phyloP scores from a whole-genome alignment of 2,113 vertebrate species.

The Rhabdomys dilectus region DNA sequence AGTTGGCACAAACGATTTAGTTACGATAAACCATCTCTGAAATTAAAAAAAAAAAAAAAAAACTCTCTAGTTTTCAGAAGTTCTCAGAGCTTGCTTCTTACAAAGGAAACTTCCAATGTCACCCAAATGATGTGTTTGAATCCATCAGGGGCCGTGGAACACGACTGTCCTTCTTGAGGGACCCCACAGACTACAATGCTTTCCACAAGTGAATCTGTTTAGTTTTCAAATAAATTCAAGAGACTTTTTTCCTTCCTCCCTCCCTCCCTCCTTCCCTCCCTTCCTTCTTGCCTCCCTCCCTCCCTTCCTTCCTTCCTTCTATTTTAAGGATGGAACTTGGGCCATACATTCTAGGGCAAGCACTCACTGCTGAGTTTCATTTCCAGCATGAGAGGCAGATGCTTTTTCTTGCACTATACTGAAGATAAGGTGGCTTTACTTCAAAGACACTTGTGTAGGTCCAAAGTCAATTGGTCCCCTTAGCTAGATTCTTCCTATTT shows the following conservation, averaged over 20 bases:
- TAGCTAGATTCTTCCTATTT: neutral
- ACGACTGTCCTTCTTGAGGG: neutral
- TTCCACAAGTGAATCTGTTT: neutral
- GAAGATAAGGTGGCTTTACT: neutral
- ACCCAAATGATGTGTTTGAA: neutral
- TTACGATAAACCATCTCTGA: neutral
- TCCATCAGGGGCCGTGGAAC: neutral
- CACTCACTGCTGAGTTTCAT: neutral
- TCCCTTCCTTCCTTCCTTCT: too few species aligned
- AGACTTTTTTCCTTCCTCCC: neutral
- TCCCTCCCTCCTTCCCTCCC: neutral
- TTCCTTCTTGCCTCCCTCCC: accelerated
- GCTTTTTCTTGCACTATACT: neutral
- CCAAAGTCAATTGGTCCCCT: neutral
- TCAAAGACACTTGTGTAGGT: neutral
- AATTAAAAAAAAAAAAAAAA: neutral
- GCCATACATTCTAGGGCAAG: neutral
- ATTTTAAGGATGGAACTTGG: neutral
- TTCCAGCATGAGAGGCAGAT: too few species aligned
- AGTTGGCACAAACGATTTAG: neutral
- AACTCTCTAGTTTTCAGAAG: neutral
- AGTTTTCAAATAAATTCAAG: conserved; percentile 7
- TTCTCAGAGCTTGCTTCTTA: neutral
- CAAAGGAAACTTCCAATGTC: neutral
- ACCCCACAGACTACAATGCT: neutral